A percentile compares a stretch with the other conserved stretches of the same genome.
These are phyloP conservation scores for Glomeris marginata DNA, from an alignment of 2,888 invertebrate species.

Conservation along the genomic window DNA sequence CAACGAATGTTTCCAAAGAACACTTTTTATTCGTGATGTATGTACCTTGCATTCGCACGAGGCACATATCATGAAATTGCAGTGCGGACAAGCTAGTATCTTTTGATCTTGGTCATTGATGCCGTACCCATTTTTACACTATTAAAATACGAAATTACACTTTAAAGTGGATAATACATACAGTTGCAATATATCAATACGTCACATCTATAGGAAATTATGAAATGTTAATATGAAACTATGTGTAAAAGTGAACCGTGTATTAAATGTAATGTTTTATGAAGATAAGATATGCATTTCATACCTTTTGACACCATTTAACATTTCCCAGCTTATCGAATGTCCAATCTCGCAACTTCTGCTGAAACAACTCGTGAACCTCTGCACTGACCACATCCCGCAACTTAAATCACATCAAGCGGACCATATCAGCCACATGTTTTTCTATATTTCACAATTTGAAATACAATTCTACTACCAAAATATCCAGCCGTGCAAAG, in stretches of 20 bases:
- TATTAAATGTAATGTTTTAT: too few relatives aligned
- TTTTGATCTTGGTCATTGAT: slow-evolving; percentile 72
- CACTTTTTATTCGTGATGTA: slow-evolving; percentile 16
- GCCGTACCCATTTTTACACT: neutral
- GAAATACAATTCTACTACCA: slow-evolving; percentile 28
- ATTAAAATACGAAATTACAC: neutral
- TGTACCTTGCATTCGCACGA: slow-evolving; percentile 68
- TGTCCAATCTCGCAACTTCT: slow-evolving; percentile 77
- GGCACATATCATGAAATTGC: slow-evolving; percentile 78
- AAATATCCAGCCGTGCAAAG: slow-evolving; percentile 76
- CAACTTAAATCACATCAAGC: too few relatives aligned
- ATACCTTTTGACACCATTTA: slow-evolving; percentile 81
- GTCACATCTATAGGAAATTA: too few relatives aligned
- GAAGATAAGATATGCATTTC: too few relatives aligned
- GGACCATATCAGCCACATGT: too few relatives aligned
- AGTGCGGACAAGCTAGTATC: slow-evolving; percentile 77
- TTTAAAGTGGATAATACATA: too few relatives aligned
- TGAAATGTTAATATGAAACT: too few relatives aligned
- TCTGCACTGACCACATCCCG: slow-evolving; percentile 66
- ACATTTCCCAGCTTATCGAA: slow-evolving; percentile 86
- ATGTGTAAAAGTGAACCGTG: too few relatives aligned
- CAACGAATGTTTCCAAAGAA: neutral
- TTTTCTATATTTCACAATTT: too few relatives aligned
- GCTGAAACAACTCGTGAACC: slow-evolving; percentile 77
- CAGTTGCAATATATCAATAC: too few relatives aligned